Conservation (phyloP, 2,888 invertebrate genomes). For the Lacanobia wlatinum region DNA sequence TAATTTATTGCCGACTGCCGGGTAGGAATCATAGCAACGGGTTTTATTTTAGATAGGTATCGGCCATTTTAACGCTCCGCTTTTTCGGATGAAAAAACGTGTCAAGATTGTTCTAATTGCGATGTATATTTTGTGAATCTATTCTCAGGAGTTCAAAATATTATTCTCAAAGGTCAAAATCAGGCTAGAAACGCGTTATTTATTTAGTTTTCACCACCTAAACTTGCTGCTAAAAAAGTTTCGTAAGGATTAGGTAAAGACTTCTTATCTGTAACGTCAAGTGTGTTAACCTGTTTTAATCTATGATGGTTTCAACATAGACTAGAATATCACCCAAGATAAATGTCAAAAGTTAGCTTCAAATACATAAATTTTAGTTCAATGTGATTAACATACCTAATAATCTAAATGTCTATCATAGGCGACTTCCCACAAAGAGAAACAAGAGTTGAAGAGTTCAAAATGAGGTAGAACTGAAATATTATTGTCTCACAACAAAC, state of each 20-base stretch:
- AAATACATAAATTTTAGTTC: neutral
- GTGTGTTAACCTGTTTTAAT: slow-evolving; percentile 13
- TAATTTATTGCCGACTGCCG: slow-evolving; percentile 65
- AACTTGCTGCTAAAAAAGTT: neutral
- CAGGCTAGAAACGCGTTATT: neutral
- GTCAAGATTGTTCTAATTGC: neutral
- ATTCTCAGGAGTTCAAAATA: neutral
- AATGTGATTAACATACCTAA: neutral
- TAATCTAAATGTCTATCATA: neutral
- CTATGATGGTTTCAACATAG: neutral
- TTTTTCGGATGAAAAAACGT: slow-evolving; percentile 17
- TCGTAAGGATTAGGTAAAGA: neutral
- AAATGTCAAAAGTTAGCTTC: slow-evolving; percentile 27
- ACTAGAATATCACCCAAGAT: neutral
- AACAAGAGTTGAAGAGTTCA: slow-evolving; percentile 2
- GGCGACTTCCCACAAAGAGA: slow-evolving; percentile 1
- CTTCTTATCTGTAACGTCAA: neutral
- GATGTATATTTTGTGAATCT: neutral
- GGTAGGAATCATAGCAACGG: slow-evolving; percentile 49
- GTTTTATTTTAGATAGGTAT: slow-evolving; percentile 42
- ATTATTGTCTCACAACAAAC: neutral
- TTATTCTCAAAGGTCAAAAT: neutral
- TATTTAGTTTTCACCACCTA: neutral
- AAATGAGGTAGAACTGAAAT: slow-evolving; percentile 30
- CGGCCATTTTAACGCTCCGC: slow-evolving; percentile 4